Percentiles rank a stretch among this genome's conserved stretches.
Evolutionary conservation across 2,888 invertebrate species (phyloP).

Genomic region (Lypha dubia): DNA sequence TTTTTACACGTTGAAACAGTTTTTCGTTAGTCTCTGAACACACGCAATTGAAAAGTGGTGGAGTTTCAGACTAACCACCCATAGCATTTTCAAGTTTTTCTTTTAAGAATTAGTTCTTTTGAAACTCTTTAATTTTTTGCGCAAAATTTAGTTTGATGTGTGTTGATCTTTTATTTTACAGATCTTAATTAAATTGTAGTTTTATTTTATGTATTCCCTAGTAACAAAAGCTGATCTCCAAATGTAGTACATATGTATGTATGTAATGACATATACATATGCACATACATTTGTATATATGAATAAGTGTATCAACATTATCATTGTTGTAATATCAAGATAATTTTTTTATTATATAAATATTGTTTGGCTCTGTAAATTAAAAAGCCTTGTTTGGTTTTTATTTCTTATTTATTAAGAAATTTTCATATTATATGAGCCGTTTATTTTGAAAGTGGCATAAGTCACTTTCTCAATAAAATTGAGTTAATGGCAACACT

Average conservation of each 20-base stretch:
- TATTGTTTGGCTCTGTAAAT: conserved; percentile 6
- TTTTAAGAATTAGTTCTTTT: conserved; percentile 36
- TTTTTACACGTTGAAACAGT: too few species aligned
- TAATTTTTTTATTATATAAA: conserved; percentile 46
- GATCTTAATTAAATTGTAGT: conserved; percentile 47
- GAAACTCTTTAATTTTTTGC: conserved; percentile 12
- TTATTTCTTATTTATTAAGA: conserved; percentile 1
- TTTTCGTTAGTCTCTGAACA: too few species aligned
- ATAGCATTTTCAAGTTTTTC: too few species aligned
- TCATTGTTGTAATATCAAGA: conserved; percentile 57
- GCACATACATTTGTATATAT: not conserved
- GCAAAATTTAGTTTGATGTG: conserved; percentile 29
- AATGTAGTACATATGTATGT: too few species aligned
- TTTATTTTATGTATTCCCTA: too few species aligned
- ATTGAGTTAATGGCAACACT: too few species aligned
- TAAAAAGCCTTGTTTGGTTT: conserved; percentile 39
- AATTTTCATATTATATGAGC: too few species aligned
- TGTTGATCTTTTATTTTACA: conserved; percentile 53
- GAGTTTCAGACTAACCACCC: too few species aligned
- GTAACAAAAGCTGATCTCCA: too few species aligned
- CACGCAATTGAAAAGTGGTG: too few species aligned
- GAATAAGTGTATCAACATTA: not conserved
- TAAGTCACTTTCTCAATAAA: too few species aligned
- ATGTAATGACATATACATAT: not conserved
- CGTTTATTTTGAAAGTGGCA: too few species aligned